phyloP scores from a whole-genome alignment of 2,113 vertebrate genomes.

The Pygoscelis antarcticus region DNA sequence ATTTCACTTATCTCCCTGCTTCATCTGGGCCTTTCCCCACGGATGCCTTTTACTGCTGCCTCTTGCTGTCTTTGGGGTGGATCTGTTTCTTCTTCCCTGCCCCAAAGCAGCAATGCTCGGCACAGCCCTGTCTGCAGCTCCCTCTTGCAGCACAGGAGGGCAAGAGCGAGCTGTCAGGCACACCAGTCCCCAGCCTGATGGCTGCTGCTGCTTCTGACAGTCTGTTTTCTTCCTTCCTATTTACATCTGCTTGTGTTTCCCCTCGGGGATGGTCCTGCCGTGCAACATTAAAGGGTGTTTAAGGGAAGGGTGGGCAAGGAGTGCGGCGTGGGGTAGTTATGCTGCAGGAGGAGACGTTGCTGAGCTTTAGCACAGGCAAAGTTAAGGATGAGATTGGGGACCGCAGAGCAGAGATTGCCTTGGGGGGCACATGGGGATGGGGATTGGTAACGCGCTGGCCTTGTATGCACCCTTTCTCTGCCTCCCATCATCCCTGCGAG shows the following conservation, averaged over 20 bases:
- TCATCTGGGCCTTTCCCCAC: not conserved
- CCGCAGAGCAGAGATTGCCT: not conserved
- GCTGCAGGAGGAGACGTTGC: not conserved
- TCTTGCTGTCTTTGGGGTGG: not conserved
- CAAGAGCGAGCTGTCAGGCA: slow-evolving; percentile 16
- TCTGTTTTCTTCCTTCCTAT: not conserved
- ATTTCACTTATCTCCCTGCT: not conserved
- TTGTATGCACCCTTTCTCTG: not conserved
- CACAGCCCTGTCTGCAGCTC: slow-evolving; percentile 16
- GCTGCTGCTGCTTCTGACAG: not conserved
- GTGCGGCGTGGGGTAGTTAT: rapidly evolving
- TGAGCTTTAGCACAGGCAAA: not conserved
- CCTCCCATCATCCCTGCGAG: rapidly evolving
- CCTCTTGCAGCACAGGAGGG: slow-evolving; percentile 50
- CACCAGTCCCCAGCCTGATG: not conserved
- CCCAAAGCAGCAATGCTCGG: not conserved
- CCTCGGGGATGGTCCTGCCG: not conserved
- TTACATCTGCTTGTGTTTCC: not conserved
- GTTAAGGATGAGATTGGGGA: not conserved
- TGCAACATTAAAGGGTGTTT: not conserved
- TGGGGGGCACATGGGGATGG: not conserved
- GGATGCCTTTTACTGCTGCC: not conserved
- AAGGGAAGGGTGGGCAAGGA: not conserved
- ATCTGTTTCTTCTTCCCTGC: not conserved
- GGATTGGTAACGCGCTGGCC: rapidly evolving